phyloP scores from a whole-genome alignment of 2,113 vertebrate species.

The Sinosuthora webbiana region DNA sequence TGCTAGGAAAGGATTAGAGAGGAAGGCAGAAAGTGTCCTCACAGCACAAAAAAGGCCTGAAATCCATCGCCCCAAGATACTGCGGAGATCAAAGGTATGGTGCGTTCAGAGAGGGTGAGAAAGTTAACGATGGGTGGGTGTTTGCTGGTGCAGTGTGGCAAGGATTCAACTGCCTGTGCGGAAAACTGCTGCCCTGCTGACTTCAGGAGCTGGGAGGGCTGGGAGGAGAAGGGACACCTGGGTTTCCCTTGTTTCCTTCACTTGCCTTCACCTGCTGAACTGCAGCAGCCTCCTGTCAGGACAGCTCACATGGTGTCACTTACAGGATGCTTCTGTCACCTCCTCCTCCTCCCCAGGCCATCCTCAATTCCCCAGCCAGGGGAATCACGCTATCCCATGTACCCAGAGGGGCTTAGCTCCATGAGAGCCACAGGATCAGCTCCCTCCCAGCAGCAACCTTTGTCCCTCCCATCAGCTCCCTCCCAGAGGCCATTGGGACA shows the following conservation, averaged over 20 bases:
- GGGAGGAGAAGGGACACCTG: background rate
- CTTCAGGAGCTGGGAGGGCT: background rate
- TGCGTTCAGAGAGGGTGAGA: background rate
- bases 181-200: background rate
- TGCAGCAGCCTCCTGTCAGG: background rate
- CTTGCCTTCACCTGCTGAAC: background rate
- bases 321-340: background rate
- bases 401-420: background rate
- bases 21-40: background rate
- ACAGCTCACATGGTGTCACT: background rate
- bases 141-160: background rate
- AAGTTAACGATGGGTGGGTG: background rate
- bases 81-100: accelerated
- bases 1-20: background rate
- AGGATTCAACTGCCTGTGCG: background rate
- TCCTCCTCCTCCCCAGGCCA: background rate
- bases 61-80: accelerated
- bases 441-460: background rate
- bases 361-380: background rate
- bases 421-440: background rate
- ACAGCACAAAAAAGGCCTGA: background rate
- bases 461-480: background rate
- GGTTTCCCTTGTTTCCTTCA: background rate
- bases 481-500: no score
- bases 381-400: accelerated